A percentile compares a stretch with the other conserved stretches of the same genome.
Conservation (phyloP, 1,140 invertebrate species). For the Megalonaias nervosa region DNA sequence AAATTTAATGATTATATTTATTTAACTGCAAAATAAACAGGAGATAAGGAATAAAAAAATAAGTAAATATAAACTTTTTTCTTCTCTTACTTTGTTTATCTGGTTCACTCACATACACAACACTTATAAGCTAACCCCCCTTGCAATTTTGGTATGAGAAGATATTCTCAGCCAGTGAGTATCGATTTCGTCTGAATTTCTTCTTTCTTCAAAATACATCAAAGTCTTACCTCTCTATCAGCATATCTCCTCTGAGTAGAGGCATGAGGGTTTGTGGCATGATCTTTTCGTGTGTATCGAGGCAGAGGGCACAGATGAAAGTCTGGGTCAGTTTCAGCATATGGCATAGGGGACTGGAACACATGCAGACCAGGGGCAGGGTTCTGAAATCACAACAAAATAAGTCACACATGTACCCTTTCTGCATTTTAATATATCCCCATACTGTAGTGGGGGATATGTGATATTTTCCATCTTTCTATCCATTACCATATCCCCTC, state of each 20-base stretch:
- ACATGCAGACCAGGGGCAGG: constrained; percentile 68
- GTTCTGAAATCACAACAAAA: constrained; percentile 57
- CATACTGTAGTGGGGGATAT: too few relatives aligned
- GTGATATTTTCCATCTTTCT: too few relatives aligned
- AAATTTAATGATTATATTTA: not conserved
- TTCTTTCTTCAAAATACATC: too few relatives aligned
- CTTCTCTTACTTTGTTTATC: not conserved
- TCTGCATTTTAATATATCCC: not conserved
- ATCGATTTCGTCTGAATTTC: not conserved
- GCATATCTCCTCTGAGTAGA: constrained; percentile 67
- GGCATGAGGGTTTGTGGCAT: constrained; percentile 50
- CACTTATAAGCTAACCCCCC: not conserved
- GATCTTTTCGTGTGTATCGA: constrained; percentile 51
- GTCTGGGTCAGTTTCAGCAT: constrained; percentile 67
- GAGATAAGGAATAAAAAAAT: not conserved
- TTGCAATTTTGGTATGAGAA: not conserved
- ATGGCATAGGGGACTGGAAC: constrained; percentile 66
- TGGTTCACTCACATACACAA: not conserved
- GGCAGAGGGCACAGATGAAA: constrained; percentile 70
- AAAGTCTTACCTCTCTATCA: constrained; percentile 62
- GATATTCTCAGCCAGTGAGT: not conserved
- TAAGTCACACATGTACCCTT: not conserved
- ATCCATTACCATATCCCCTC: too few relatives aligned
- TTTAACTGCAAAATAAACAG: constrained; percentile 1
- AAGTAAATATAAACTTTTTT: not conserved